Conservation (phyloP, 2,113 vertebrate species). For the Acanthochromis polyacanthus region DNA sequence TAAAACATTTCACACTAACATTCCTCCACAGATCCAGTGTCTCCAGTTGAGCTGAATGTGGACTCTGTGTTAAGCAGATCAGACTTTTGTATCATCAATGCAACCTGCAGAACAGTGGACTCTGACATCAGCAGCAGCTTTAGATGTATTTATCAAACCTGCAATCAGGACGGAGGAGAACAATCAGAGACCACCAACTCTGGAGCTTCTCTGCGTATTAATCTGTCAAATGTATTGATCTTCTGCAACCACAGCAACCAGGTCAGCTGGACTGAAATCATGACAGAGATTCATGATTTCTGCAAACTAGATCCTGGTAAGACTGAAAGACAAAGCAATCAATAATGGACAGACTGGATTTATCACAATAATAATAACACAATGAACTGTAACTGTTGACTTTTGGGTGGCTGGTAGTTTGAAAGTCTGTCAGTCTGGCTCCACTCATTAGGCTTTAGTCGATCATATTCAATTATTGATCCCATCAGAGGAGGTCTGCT, state of each 20-base stretch:
- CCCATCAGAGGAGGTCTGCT: no score
- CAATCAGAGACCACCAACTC: neutral
- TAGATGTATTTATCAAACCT: neutral
- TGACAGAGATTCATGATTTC: accelerated
- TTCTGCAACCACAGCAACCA: conserved; percentile 62
- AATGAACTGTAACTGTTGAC: no score
- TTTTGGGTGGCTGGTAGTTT: no score
- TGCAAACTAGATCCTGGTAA: accelerated
- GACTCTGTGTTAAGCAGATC: neutral
- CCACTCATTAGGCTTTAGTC: no score
- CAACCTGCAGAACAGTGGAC: conserved; percentile 39
- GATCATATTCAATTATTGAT: no score
- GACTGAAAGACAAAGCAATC: neutral
- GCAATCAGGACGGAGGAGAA: conserved; percentile 12
- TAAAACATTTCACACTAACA: neutral
- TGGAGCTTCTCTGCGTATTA: neutral
- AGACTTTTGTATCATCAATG: conserved; percentile 41
- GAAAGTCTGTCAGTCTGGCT: no score
- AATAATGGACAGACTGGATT: no score
- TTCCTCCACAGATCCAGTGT: conserved; percentile 41
- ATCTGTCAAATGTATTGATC: neutral
- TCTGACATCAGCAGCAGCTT: conserved; percentile 36
- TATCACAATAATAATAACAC: neutral
- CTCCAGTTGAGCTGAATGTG: conserved; percentile 8
- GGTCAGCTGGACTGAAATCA: neutral